Conservation (phyloP, 2,888 invertebrate species). For the Heliconius aoede region DNA sequence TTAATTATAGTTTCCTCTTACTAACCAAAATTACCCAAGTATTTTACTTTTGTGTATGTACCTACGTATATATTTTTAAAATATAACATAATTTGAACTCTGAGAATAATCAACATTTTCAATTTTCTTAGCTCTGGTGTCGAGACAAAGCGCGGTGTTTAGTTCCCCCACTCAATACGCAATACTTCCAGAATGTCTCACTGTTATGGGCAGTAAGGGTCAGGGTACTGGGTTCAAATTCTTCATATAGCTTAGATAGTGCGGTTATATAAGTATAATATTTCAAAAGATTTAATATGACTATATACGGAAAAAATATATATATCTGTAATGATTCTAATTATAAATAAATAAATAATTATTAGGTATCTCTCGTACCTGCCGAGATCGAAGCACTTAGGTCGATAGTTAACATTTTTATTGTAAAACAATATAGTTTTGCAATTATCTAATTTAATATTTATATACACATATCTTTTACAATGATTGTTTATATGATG, state of each 20-base stretch:
- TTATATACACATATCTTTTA: slow-evolving; percentile 8
- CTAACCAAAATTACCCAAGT: not conserved
- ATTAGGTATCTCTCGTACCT: slow-evolving; percentile 28
- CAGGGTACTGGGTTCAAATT: not conserved
- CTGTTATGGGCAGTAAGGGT: fast-evolving
- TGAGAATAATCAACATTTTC: too few relatives aligned
- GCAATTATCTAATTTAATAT: slow-evolving; percentile 30
- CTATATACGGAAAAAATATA: not conserved
- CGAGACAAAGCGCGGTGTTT: too few relatives aligned
- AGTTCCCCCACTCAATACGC: too few relatives aligned
- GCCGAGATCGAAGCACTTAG: slow-evolving; percentile 28
- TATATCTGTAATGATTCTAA: not conserved
- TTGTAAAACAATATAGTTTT: slow-evolving; percentile 27
- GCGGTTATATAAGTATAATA: too few relatives aligned
- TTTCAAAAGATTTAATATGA: too few relatives aligned
- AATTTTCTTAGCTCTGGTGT: too few relatives aligned
- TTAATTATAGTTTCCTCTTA: slow-evolving; percentile 28
- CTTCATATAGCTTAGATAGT: not conserved
- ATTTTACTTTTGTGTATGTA: not conserved
- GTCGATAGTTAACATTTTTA: slow-evolving; percentile 32
- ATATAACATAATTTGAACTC: too few relatives aligned
- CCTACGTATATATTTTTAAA: not conserved
- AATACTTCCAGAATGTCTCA: too few relatives aligned
- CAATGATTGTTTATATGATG: slow-evolving; percentile 25
- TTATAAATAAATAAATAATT: slow-evolving; percentile 25